Base-by-base conservation (phyloP, 2,888 invertebrate genomes). In the Lepas anatifera region DNA sequence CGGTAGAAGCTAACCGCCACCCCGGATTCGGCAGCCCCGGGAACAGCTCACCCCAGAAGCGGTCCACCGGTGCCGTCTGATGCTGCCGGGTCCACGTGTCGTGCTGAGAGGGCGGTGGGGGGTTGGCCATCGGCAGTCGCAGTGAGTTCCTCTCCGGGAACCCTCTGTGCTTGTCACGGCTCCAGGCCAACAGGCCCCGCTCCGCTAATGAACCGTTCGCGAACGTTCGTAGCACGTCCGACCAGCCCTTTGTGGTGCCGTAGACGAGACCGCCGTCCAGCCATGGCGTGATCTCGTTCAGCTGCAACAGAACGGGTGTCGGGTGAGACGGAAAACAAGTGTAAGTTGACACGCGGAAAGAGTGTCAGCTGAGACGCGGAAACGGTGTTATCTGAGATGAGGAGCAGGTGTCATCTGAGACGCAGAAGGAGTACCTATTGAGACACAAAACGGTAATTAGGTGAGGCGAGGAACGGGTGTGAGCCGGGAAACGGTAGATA, bases 261-360 rank as follows among this genome's bases (percentile, higher is more conserved):
- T 86, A 86, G 71, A 85, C 81, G n/a, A 85, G 78, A 18, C 84
- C 84, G 2, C 85, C 86, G 76, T 86, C 86, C 64, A 86, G 77
- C 77, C 81, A 86, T 0, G 86, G 84, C 10, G 85, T 85, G 70
- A 85, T 84, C 77, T 84, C 84, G 76, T 86, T 86, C 67, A 85
- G 75, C 84, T 85, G 74, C 6, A n/a, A n/a, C n/a, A n/a, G n/a
- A n/a, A n/a, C n/a, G n/a, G n/a, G n/a, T n/a, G n/a, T n/a, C n/a
- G n/a, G n/a, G n/a, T n/a, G n/a, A n/a, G n/a, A n/a, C n/a, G n/a
- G n/a, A n/a, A n/a, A n/a, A n/a, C n/a, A n/a, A n/a, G n/a, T n/a
- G n/a, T n/a, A n/a, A n/a, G n/a, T n/a, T n/a, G n/a, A n/a, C n/a
- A n/a, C n/a, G n/a, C n/a, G n/a, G n/a, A n/a, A n/a, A n/a, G n/a